Evolutionary conservation across 2,113 vertebrate species (phyloP), one percentile per base, ranked within the genome.

Genomic region (Nannobrachium achirus): DNA sequence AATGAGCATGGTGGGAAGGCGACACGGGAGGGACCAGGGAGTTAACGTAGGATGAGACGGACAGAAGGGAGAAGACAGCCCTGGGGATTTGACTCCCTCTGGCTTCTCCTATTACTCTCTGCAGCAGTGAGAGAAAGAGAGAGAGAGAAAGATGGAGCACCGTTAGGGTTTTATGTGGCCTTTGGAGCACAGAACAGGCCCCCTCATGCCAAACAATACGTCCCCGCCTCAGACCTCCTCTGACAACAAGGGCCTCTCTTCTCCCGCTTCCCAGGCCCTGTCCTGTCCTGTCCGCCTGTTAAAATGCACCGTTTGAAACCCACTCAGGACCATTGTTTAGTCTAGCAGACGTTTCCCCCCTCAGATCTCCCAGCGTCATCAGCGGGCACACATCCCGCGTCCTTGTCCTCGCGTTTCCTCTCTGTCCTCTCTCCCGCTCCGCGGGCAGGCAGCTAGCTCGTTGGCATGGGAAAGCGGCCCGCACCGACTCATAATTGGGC

Each of bases 101-200:
- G 63, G 72, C 78, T 80, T 89, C 88, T 89, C 82, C 75, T 73
- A 62, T 92, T 92, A 91, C 90, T 66, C 66, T 83, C 42, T 71
- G 74, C 76, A 84, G 81, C 80, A 61, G 65, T 86, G 77, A 81
- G 70, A 71, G 87, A 80, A 78, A 1, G 77, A 81, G 70, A 71
- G 87, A 80, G 80, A 1, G 52, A 66, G 64, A 78, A 80, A 85
- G 72, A 83, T 79, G 71, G 79, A 80, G 76, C 73, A 63, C 72
- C 87, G 72, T 89, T 80, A 75, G 44, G 69, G 84, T 86, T 88
- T 89, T 87, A 87, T 88, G 80, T 81, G 81, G 81, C 82, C 84
- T 87, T 90, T 90, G 88, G 84, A 89, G 91, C 91, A 81, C 64
- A 50, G 79, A 86, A 89, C 86, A 88, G 82, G 76, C 85, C 81